Evolutionary conservation across 2,797 vertebrate species (phyloP).

Genomic region (Ceyx erithaca): DNA sequence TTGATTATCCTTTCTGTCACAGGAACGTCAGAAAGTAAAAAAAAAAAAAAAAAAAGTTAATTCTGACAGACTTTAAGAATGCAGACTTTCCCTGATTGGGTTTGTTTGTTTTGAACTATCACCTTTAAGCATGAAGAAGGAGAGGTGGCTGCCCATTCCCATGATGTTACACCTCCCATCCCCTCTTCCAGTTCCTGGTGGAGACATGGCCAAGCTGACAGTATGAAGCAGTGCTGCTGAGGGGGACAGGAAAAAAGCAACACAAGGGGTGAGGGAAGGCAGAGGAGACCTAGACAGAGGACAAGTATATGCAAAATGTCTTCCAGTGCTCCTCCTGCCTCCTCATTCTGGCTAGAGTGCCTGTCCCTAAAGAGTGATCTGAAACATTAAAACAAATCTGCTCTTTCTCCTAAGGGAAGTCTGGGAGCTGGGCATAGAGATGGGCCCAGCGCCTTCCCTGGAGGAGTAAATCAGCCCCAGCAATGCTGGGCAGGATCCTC

Average conservation of each 20-base stretch:
- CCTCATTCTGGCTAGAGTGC: neutral
- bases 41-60: neutral
- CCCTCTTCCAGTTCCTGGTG: neutral
- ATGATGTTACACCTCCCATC: neutral
- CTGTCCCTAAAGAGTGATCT: neutral
- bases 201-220: neutral
- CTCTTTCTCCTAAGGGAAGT: neutral
- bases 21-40: neutral
- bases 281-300: neutral
- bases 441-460: neutral
- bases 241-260: neutral
- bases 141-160: neutral
- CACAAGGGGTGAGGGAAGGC: neutral
- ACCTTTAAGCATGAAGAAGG: neutral
- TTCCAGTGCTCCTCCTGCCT: neutral
- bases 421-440: neutral
- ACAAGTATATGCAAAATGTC: accelerated
- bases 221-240: neutral
- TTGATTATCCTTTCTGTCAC: neutral
- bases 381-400: neutral
- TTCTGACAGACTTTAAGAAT: neutral
- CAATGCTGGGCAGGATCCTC: neutral
- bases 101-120: neutral
- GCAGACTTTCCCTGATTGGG: neutral
- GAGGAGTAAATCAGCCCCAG: neutral